Evolutionary conservation across 2,888 invertebrate genomes (phyloP).

Genomic region (Ichneumoninae sp.): DNA sequence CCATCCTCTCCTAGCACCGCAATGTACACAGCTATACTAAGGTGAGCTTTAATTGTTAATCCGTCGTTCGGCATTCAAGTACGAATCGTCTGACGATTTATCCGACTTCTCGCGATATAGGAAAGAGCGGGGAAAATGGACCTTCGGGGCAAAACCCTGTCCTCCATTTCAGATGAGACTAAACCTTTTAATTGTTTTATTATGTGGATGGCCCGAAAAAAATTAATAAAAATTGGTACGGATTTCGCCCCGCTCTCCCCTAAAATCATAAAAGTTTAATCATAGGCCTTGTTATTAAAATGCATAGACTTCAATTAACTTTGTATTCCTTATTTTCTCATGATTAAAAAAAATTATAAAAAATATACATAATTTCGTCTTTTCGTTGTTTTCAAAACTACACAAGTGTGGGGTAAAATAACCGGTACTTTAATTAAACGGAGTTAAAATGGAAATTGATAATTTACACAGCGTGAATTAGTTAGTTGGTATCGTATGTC

Average conservation of each 20-base stretch:
- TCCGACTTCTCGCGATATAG: not conserved
- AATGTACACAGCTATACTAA: constrained; percentile 85
- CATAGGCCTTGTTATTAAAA: not conserved
- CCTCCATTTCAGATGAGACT: too few species aligned
- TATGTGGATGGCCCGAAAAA: too few species aligned
- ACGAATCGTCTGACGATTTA: not conserved
- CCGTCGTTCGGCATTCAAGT: not conserved
- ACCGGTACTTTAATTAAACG: not conserved
- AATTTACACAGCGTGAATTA: not conserved
- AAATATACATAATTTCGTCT: not conserved
- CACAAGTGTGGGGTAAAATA: not conserved
- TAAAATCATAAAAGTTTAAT: not conserved
- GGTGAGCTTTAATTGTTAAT: constrained; percentile 75
- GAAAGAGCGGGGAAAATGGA: not conserved
- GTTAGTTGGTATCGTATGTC: not conserved
- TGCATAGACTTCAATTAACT: not conserved
- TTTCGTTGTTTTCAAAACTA: not conserved
- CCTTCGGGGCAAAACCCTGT: too few species aligned
- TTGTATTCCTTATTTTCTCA: not conserved
- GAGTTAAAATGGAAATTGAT: not conserved
- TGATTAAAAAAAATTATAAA: constrained; percentile 1
- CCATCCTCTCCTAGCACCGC: constrained; percentile 84
- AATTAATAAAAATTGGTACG: too few species aligned
- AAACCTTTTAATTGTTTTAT: too few species aligned
- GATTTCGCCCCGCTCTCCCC: too few species aligned